Evolutionary conservation across 2,113 vertebrate genomes (phyloP).

Genomic region (Gorsachius goisagi): DNA sequence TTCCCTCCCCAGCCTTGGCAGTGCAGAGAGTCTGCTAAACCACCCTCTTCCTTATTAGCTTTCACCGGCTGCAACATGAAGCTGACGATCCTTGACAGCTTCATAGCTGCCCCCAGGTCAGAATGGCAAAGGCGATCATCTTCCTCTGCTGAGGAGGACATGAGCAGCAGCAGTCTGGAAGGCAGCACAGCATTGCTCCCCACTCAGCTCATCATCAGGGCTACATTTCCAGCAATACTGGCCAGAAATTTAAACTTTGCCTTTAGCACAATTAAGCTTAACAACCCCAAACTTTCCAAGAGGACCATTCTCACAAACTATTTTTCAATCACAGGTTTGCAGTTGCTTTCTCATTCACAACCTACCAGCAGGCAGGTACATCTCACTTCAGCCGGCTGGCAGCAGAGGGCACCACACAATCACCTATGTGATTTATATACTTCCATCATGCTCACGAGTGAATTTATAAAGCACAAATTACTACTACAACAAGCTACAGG

Average conservation of each 20-base stretch:
- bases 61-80: not conserved
- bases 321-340: not conserved
- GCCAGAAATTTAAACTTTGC: not conserved
- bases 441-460: not conserved
- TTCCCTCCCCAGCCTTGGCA: not conserved
- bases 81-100: not conserved
- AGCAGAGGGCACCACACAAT: constrained; percentile 66
- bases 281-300: not conserved
- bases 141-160: not conserved
- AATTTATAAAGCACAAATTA: constrained; percentile 61
- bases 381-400: not conserved
- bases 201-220: not conserved
- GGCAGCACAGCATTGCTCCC: not conserved
- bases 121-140: not conserved
- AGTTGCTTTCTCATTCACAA: not conserved
- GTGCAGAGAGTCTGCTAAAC: not conserved
- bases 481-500: constrained; percentile 42
- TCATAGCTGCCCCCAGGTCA: not conserved
- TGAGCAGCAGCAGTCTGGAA: not conserved
- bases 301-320: not conserved
- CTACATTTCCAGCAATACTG: not conserved
- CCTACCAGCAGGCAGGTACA: not conserved
- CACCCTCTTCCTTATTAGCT: not conserved
- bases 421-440: constrained; percentile 57
- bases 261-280: too few relatives aligned